These are phyloP conservation scores for Orientallactaga bullata DNA, from an alignment of 2,113 vertebrate species.

Conservation along the genomic window DNA sequence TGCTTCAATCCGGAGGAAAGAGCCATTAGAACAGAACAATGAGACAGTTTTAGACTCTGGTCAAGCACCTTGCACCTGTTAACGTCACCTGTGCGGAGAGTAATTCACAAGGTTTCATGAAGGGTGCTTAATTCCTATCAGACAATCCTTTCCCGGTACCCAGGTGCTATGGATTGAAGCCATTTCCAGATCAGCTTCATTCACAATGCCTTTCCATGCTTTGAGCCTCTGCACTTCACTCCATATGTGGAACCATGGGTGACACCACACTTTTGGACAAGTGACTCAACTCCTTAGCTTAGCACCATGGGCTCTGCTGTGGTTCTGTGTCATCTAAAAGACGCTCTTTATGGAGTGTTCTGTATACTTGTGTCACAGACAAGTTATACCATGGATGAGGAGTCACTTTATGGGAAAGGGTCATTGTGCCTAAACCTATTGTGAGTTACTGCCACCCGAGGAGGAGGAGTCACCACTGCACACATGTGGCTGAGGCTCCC, in stretches of 20 bases:
- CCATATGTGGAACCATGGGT: neutral
- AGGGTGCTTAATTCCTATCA: neutral
- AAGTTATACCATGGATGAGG: neutral
- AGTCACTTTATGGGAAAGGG: too few relatives aligned
- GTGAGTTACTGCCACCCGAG: neutral
- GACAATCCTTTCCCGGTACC: neutral
- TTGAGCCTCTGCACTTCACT: neutral
- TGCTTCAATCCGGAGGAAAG: neutral
- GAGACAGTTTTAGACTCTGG: neutral
- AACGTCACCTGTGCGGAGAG: neutral
- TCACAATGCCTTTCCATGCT: neutral
- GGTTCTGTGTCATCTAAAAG: neutral
- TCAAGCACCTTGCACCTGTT: neutral
- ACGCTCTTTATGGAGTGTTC: neutral
- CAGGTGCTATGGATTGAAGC: neutral
- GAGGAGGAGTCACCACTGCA: neutral
- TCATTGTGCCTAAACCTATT: neutral
- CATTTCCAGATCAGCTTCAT: neutral
- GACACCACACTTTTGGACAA: neutral
- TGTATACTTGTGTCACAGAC: neutral
- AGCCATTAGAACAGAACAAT: too few relatives aligned
- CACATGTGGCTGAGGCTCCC: neutral
- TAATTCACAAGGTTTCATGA: neutral
- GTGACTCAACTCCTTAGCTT: neutral
- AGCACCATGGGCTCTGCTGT: neutral